Base-by-base conservation (phyloP, 2,888 invertebrate species). In the Orchestes rusci region DNA sequence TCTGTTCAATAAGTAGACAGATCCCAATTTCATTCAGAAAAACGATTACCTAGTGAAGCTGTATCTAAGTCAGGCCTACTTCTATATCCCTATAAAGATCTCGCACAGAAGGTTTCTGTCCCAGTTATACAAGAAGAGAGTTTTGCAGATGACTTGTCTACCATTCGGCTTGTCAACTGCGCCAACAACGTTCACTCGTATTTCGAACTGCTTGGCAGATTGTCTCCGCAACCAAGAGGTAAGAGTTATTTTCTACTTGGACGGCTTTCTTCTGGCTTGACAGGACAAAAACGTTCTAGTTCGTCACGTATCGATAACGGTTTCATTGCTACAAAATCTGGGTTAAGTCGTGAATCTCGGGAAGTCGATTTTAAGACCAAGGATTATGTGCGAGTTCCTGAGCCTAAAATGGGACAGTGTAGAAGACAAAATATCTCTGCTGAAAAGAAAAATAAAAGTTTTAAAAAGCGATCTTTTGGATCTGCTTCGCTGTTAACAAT, bases 151-250 rank as follows among this genome's bases (percentile, higher is more conserved):
- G 41, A 39, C n/a, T 56, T 55, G 1, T 52, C n/a, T n/a, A n/a
- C n/a, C n/a, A n/a, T n/a, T n/a, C n/a, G n/a, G n/a, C n/a, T n/a
- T n/a, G n/a, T n/a, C 53, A 10, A 33, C 37, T 7, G 46, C 53
- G 4, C 58, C 58, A 2, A 19, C 42, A 19, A 47, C 52, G 4
- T 59, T 59, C 36, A 51, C 56, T 4, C 29, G 49, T 3, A 34
- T 59, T 8, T 39, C 55, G 30, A 59, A 58, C 40, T 58, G 57
- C 55, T 15, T 56, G 3, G 57, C 55, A n/a, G 29, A 31, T n/a
- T 12, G 20, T 1, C 42, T 59, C 3, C 38, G 55, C 12, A 13
- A 41, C 16, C 48, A 23, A 36, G 48, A 44, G 1, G 43, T 54
- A 12, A 41, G 53, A 35, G 39, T 55, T 2, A 40, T 58, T 7